Evolutionary conservation across 2,113 vertebrate genomes (phyloP), one percentile per base, ranked within the genome.

Genomic region (Heterotilapia buettikoferi): DNA sequence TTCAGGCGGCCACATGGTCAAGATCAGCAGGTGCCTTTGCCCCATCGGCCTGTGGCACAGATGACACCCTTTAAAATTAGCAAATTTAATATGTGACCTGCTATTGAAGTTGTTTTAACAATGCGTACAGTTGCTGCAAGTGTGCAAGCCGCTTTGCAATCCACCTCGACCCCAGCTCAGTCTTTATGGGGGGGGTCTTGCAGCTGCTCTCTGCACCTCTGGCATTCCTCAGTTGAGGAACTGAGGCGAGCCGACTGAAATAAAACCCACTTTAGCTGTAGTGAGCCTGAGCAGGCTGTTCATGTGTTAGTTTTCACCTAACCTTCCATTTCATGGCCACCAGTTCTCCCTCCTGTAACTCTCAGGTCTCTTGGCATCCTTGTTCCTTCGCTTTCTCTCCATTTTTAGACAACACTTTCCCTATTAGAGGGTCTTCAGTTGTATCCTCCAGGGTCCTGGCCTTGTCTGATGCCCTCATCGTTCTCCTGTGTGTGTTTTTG

Each of bases 401-500:
- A 7, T 66, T 83, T 73, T 84, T 38, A 79, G 73, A 47, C 86
- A 26, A 53, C 71, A 13, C 83, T 12, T 43, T 14, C 53, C 14
- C 9, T n/a, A 33, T 80, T 85, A 83, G 79, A 63, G 24, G 68
- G n/a, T 89, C 83, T 40, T 82, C 68, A 29, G 29, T 47, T 5
- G 18, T 11, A 21, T 66, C 78, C 90, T 84, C 82, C 16, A 3
- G 79, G 82, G 82, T 79, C 33, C 19, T 40, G 6, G 38, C 59
- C 84, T 82, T 26, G 29, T 73, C 29, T 82, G 76, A 36, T 84
- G 89, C 82, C n/a, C 82, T 88, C 86, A 4, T 80, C 7, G 2
- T 53, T 80, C 50, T 53, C 19, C 6, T 36, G 18, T 36, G 16
- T 29, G 16, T 66, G 10, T 66, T 66, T 66, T 36, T 66, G 61